Conservation (phyloP, 2,888 invertebrate species). For the Byasa hedistus region DNA sequence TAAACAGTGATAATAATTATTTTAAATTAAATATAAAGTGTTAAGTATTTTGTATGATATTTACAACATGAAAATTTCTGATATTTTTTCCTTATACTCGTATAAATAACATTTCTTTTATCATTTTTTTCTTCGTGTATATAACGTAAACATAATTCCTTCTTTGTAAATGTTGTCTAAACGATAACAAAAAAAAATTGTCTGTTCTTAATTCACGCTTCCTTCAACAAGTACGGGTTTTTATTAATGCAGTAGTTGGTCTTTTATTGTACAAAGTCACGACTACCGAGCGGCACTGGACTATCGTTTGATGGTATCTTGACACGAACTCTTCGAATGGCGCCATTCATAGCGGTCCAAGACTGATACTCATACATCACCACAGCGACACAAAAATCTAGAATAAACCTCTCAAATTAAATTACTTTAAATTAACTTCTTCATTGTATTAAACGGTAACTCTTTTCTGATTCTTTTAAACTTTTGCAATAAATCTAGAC, state of each 20-base stretch:
- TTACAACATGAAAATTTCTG: too few species aligned
- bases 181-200: slow-evolving; percentile 1
- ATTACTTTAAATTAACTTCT: neutral
- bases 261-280: slow-evolving; percentile 43
- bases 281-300: slow-evolving; percentile 41
- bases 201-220: slow-evolving; percentile 9
- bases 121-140: neutral
- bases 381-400: slow-evolving; percentile 1
- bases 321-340: slow-evolving; percentile 44
- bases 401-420: neutral
- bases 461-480: too few species aligned
- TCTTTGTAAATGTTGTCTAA: neutral
- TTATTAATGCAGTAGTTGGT: slow-evolving; percentile 37
- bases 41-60: too few species aligned
- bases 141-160: neutral
- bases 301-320: slow-evolving; percentile 47
- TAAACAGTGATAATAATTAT: too few species aligned
- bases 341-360: slow-evolving; percentile 16
- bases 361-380: slow-evolving; percentile 4
- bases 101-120: neutral
- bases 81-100: too few species aligned
- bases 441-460: neutral
- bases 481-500: too few species aligned
- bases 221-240: slow-evolving; percentile 27
- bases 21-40: too few species aligned